phyloP scores from a whole-genome alignment of 2,888 invertebrate species.

The Pyrrhia umbra region DNA sequence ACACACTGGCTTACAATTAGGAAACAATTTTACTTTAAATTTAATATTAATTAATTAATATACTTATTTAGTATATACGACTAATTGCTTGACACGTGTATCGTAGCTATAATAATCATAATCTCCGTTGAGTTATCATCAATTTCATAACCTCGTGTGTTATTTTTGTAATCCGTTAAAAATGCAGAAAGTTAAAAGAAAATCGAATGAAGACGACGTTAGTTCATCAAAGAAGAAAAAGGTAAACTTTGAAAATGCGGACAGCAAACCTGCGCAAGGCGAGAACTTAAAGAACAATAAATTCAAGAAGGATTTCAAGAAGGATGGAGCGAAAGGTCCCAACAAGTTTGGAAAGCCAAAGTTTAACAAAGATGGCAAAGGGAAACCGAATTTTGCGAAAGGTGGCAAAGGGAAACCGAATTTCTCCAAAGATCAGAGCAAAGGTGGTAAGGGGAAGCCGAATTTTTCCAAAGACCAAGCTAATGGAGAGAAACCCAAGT shows the following conservation, averaged over 20 bases:
- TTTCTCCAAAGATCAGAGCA: conserved; percentile 58
- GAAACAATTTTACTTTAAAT: conserved; percentile 2
- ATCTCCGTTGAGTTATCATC: background rate
- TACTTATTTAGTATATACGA: background rate
- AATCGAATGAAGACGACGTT: conserved; percentile 68
- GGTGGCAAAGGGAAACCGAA: conserved; percentile 53
- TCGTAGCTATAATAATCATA: background rate
- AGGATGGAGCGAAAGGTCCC: conserved; percentile 34
- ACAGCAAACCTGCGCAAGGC: conserved; percentile 39
- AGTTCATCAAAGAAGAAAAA: conserved; percentile 78
- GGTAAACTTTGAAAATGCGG: conserved; percentile 61
- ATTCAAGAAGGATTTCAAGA: conserved; percentile 55
- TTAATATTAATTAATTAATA: background rate
- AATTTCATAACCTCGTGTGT: conserved; percentile 53
- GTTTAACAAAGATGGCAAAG: conserved; percentile 43
- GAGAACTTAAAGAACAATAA: conserved; percentile 46
- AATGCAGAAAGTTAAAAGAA: conserved; percentile 85
- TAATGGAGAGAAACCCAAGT: conserved; percentile 89
- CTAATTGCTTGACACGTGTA: background rate
- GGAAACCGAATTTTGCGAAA: conserved; percentile 47
- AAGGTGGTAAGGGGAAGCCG: conserved; percentile 66
- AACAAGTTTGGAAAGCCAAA: conserved; percentile 50
- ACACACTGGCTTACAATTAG: background rate
- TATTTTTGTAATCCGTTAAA: conserved; percentile 46
- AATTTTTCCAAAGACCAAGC: conserved; percentile 71